Percentiles rank a stretch among this genome's conserved stretches.
These are phyloP conservation scores for Chlorops oryzae DNA, from an alignment of 1,140 invertebrate species.

Conservation along the genomic window DNA sequence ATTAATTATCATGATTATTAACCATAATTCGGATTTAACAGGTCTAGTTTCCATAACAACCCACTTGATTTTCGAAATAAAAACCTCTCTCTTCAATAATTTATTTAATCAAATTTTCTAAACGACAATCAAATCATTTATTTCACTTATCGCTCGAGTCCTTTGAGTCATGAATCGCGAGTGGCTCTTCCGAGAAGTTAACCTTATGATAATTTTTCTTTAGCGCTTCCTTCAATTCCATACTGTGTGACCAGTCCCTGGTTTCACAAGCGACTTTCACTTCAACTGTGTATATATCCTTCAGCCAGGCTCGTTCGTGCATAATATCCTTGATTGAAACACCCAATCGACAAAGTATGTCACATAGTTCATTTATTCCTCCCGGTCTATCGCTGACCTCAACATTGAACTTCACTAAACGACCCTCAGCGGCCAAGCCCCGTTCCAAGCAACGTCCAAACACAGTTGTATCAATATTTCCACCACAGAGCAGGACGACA, in stretches of 20 bases:
- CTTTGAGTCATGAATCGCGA: constrained; percentile 49
- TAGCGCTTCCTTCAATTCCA: constrained; percentile 59
- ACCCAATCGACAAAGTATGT: constrained; percentile 65
- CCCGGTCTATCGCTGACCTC: constrained; percentile 81
- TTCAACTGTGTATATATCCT: constrained; percentile 79
- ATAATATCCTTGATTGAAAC: constrained; percentile 92
- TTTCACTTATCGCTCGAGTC: too few species aligned
- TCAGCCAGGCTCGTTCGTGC: constrained; percentile 89
- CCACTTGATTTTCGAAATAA: too few species aligned
- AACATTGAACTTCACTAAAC: constrained; percentile 79
- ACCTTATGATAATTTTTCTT: constrained; percentile 56
- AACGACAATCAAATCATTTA: too few species aligned
- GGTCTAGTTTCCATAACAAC: too few species aligned
- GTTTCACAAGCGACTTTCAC: constrained; percentile 82
- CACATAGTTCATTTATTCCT: constrained; percentile 80
- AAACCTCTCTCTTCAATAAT: too few species aligned
- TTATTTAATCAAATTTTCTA: too few species aligned
- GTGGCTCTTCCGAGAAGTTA: constrained; percentile 36
- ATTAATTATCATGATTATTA: too few species aligned
- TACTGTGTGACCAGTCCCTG: constrained; percentile 67
- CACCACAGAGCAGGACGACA: constrained; percentile 77
- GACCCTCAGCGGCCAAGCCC: constrained; percentile 80
- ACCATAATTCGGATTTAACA: too few species aligned
- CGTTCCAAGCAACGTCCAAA: constrained; percentile 82
- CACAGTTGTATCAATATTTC: constrained; percentile 90